Conservation (phyloP, 2,888 invertebrate genomes). For the Carabus problematicus region DNA sequence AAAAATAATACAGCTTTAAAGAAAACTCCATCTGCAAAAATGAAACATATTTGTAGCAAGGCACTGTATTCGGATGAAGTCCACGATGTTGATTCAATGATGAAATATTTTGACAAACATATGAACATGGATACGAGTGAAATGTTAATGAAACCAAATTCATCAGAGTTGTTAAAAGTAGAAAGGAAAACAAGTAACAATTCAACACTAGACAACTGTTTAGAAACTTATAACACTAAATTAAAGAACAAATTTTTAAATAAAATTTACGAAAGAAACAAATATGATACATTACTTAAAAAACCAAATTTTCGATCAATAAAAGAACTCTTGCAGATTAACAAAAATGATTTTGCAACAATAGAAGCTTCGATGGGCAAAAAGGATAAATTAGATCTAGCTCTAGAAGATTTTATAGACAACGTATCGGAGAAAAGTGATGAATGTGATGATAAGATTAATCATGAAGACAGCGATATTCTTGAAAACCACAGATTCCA, state of each 20-base stretch:
- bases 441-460: conserved; percentile 12
- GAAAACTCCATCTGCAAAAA: background rate
- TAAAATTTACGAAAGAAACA: conserved; percentile 19
- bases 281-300: conserved; percentile 18
- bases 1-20: too few relatives aligned
- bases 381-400: conserved; percentile 23
- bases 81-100: conserved; percentile 27
- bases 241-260: conserved; percentile 30
- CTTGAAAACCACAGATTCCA: conserved; percentile 14
- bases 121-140: conserved; percentile 9
- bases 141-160: conserved; percentile 7
- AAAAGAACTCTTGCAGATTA: conserved; percentile 26
- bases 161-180: conserved; percentile 8
- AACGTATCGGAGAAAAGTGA: background rate
- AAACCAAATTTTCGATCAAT: conserved; percentile 29
- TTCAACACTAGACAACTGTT: conserved; percentile 16
- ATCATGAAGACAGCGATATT: conserved; percentile 10
- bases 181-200: conserved; percentile 19
- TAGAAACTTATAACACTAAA: conserved; percentile 6
- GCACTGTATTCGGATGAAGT: conserved; percentile 19
- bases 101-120: conserved; percentile 29
- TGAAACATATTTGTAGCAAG: conserved; percentile 27
- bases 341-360: background rate
- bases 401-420: background rate
- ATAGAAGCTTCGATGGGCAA: conserved; percentile 30